Percentiles rank a stretch among this genome's conserved stretches.
These are phyloP conservation scores for Tachuris rubrigastra DNA, from an alignment of 2,113 vertebrate genomes.

Conservation along the genomic window DNA sequence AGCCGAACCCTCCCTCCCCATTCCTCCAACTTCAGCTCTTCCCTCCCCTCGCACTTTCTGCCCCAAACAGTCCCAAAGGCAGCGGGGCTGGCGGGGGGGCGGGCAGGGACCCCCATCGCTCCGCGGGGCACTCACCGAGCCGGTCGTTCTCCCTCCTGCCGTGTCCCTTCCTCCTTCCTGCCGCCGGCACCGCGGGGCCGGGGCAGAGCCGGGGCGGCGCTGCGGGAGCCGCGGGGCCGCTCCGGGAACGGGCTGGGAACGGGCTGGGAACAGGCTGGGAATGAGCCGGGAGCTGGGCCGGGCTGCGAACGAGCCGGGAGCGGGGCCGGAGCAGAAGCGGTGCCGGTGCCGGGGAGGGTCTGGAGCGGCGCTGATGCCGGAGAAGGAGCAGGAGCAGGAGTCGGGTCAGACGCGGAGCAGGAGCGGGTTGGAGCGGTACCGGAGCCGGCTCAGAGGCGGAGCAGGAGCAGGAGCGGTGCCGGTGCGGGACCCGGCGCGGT, in stretches of 20 bases:
- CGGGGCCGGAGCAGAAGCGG: neutral
- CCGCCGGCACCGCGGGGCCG: neutral
- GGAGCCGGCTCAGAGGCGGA: fast-evolving
- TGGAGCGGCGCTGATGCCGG: neutral
- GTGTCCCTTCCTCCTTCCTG: slow-evolving; percentile 15
- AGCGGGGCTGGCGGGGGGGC: neutral
- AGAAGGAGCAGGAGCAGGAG: too few species aligned
- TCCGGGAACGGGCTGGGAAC: neutral
- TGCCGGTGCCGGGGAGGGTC: neutral
- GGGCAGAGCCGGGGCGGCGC: neutral
- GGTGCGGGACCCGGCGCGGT: neutral
- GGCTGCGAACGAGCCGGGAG: neutral
- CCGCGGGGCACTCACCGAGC: slow-evolving; percentile 8
- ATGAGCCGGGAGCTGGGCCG: neutral
- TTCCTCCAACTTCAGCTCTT: fast-evolving
- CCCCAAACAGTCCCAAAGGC: neutral
- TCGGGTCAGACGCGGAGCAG: too few species aligned
- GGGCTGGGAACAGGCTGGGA: neutral
- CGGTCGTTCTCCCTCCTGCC: neutral
- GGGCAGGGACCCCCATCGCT: neutral
- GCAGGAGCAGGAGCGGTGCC: neutral
- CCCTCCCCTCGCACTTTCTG: neutral
- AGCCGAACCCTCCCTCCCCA: neutral
- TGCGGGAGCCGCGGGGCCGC: neutral
- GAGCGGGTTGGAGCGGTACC: fast-evolving